These are phyloP conservation scores for Calosoma granatense DNA, from an alignment of 1,140 invertebrate species.

Conservation along the genomic window DNA sequence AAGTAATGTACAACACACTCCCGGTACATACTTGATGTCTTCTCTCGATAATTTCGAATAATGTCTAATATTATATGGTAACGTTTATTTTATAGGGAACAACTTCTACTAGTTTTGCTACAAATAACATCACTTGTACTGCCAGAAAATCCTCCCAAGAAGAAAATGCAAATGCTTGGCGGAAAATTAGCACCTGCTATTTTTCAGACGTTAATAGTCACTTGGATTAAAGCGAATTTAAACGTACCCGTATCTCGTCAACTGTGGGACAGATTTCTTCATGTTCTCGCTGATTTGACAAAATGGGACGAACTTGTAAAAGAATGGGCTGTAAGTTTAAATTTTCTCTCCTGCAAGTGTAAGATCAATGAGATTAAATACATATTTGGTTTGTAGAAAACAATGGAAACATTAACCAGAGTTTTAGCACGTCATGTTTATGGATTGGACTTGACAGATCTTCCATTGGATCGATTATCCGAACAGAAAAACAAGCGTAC, in stretches of 20 bases:
- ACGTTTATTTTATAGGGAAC: constrained; percentile 60
- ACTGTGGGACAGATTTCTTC: constrained; percentile 91
- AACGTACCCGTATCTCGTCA: constrained; percentile 78
- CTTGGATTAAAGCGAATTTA: constrained; percentile 96
- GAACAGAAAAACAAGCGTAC: constrained; percentile 72
- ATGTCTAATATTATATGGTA: constrained; percentile 16
- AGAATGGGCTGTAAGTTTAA: constrained; percentile 83
- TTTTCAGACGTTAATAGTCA: constrained; percentile 93
- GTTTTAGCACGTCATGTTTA: constrained; percentile 90
- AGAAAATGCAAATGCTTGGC: constrained; percentile 68
- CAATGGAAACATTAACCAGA: constrained; percentile 87
- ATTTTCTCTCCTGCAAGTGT: constrained; percentile 12
- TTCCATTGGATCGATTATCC: constrained; percentile 73
- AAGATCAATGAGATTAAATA: constrained; percentile 10
- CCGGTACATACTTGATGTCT: no score
- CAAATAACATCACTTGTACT: constrained; percentile 88
- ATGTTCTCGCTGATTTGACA: constrained; percentile 77
- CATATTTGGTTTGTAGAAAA: constrained; percentile 67
- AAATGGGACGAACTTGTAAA: constrained; percentile 92
- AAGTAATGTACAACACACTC: no score
- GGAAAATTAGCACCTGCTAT: constrained; percentile 80
- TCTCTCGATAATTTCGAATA: constrained; percentile 10
- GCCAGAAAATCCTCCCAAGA: constrained; percentile 61
- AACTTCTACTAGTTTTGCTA: constrained; percentile 74
- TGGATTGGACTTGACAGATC: constrained; percentile 79